phyloP scores from a whole-genome alignment of 2,888 invertebrate genomes.

The Lamellibrachia satsuma region DNA sequence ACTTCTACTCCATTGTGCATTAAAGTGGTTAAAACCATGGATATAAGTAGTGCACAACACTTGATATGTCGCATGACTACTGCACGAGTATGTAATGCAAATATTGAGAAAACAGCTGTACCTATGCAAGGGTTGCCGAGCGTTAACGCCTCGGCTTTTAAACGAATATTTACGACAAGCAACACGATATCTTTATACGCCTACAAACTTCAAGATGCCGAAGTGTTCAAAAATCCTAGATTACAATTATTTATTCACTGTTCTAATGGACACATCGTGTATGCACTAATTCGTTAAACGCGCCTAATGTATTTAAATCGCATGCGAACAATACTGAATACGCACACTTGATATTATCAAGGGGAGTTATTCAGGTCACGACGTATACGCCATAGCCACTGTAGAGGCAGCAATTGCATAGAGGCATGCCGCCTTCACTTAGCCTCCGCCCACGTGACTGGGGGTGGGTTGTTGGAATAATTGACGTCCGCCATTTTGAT shows the following conservation, averaged over 20 bases:
- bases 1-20: background rate
- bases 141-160: background rate
- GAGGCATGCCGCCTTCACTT: background rate
- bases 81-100: background rate
- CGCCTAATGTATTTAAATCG: background rate
- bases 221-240: background rate
- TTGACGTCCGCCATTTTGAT: conserved; percentile 34
- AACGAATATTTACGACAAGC: background rate
- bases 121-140: background rate
- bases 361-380: background rate
- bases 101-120: background rate
- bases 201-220: background rate
- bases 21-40: background rate
- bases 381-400: background rate
- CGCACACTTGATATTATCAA: background rate
- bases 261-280: background rate
- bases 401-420: background rate
- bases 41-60: background rate
- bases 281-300: background rate
- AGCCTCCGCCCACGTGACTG: conserved; percentile 17
- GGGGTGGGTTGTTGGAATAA: conserved; percentile 21
- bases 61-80: background rate
- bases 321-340: background rate
- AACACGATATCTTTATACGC: background rate
- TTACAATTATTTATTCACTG: background rate